Base-by-base conservation (phyloP, 2,113 vertebrate species). In the Phrynosoma blainvillii region DNA sequence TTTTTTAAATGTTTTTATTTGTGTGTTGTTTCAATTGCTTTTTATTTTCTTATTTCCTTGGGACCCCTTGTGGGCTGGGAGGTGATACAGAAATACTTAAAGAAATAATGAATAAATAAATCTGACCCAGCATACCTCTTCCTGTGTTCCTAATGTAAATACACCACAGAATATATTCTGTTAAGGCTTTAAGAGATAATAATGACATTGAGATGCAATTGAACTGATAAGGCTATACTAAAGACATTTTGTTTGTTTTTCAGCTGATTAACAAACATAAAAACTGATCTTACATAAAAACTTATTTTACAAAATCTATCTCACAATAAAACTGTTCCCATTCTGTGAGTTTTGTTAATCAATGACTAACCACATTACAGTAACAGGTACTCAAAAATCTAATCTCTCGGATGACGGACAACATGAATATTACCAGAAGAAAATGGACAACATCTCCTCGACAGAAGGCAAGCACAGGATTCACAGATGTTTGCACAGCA, bases 381-480 rank as follows among this genome's bases (percentile, higher is more conserved):
- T 21, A 18, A 5, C 25, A 70, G 14, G 56, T 42, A 84, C 86
- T 82, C 80, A 75, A 74, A 74, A 68, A 92, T 84, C 8, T 90
- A 2, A 79, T 3, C 77, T 52, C 52, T 88, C 56, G 68, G 23
- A 0, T 78, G 4, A 8, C 74, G 4, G 40, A 83, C 52, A 70
- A 54, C 20, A 76, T 36, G 30, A 88, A 20, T 16, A 94, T 95
- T 96, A 99, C 99, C 97, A 99, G 93, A 4, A 99, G 98, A 86
- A 99, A 99, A 92, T 99, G 98, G 87, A 99, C 97, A 0, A 98
- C 96, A 1, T 99, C 98, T 90, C 99, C 99, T 97, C 99, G 98
- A 87, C 98, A 99, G 91, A 99, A 99, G 0, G 98, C 98, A 84
- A 99, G 97, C 95, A 99, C 96, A 6, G 99, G 98, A 89, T 99